Conservation (phyloP, 2,113 vertebrate genomes). For the Burhinus bistriatus region DNA sequence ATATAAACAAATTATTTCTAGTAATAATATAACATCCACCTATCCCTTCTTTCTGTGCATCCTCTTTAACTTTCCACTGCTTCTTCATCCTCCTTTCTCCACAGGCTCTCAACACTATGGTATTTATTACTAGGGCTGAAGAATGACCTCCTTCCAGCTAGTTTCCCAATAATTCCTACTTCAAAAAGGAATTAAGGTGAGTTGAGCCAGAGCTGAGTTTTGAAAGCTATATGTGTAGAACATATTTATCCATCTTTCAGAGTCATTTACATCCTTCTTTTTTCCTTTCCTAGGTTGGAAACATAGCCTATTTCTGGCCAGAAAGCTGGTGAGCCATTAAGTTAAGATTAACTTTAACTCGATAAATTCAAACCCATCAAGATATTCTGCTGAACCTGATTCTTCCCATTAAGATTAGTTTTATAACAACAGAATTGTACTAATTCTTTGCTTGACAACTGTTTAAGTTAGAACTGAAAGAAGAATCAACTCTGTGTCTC, state of each 20-base stretch:
- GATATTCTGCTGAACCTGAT: background rate
- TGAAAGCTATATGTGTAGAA: background rate
- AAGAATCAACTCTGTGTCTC: background rate
- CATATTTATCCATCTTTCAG: background rate
- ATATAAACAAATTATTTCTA: background rate
- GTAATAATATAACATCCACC: background rate
- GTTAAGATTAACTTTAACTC: background rate
- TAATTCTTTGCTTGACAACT: background rate
- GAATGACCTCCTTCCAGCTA: background rate
- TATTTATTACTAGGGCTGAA: background rate
- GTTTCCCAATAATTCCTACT: background rate
- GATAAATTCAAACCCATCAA: background rate
- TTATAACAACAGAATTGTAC: background rate
- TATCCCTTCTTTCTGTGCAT: background rate
- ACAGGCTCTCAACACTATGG: background rate
- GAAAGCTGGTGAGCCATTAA: background rate
- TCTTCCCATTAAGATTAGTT: background rate
- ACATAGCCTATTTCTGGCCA: background rate
- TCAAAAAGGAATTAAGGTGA: slow-evolving; percentile 7
- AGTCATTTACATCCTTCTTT: background rate
- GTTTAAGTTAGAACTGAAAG: background rate
- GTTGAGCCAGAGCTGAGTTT: background rate
- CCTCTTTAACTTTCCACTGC: background rate
- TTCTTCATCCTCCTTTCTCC: background rate
- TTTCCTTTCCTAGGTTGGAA: background rate